Evolutionary conservation across 2,888 invertebrate species (phyloP).

Genomic region (Tetanocera ferruginea): DNA sequence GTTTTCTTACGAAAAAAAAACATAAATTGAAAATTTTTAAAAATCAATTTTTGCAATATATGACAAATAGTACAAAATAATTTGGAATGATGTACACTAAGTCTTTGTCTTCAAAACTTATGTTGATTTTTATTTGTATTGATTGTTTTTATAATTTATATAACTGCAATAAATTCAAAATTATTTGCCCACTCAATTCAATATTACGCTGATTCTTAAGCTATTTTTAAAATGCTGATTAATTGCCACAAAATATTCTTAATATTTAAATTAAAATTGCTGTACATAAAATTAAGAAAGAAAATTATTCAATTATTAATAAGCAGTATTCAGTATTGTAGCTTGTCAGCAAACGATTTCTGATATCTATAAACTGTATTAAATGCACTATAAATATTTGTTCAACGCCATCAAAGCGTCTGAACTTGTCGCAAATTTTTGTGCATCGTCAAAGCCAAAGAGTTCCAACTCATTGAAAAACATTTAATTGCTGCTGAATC

Average conservation of each 20-base stretch:
- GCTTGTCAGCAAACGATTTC: neutral
- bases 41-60: too few relatives aligned
- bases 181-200: too few relatives aligned
- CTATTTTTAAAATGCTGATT: slow-evolving; percentile 12
- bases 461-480: slow-evolving; percentile 4
- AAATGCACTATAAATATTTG: neutral
- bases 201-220: neutral
- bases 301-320: neutral
- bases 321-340: neutral
- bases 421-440: neutral
- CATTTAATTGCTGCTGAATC: slow-evolving; percentile 3
- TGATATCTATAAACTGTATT: neutral
- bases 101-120: too few relatives aligned
- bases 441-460: neutral
- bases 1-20: too few relatives aligned
- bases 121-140: too few relatives aligned
- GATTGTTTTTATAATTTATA: too few relatives aligned
- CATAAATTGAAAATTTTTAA: too few relatives aligned
- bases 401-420: neutral
- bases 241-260: neutral
- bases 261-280: neutral
- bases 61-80: too few relatives aligned
- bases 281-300: neutral
- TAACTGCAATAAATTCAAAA: too few relatives aligned
- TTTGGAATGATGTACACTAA: too few relatives aligned